phyloP scores from a whole-genome alignment of 2,113 vertebrate genomes.

The Chaenogobius annularis region DNA sequence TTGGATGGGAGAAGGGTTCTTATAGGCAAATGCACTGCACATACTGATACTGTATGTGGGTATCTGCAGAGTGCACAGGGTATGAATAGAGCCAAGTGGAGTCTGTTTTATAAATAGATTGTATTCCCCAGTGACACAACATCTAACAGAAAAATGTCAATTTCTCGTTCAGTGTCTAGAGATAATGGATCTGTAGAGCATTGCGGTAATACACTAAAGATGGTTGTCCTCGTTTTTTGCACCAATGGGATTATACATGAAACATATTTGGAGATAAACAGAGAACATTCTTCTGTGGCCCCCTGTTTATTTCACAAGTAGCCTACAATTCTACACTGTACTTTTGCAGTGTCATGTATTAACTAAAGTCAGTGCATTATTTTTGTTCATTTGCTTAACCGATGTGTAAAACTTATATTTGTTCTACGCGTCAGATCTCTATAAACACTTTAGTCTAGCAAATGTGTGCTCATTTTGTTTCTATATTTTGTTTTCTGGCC shows the following conservation, averaged over 20 bases:
- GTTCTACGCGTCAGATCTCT: not conserved
- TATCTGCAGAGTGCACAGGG: too few species aligned
- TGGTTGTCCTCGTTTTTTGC: constrained; percentile 52
- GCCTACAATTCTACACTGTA: constrained; percentile 42
- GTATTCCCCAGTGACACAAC: not conserved
- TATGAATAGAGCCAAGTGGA: too few species aligned
- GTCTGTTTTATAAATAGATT: too few species aligned
- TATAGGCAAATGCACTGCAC: too few species aligned
- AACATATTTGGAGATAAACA: constrained; percentile 47
- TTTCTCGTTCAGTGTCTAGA: constrained; percentile 36
- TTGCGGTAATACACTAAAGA: constrained; percentile 27
- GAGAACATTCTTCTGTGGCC: constrained; percentile 28
- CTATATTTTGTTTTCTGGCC: constrained; percentile 48
- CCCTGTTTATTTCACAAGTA: constrained; percentile 35
- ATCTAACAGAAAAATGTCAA: constrained; percentile 25
- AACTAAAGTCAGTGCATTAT: too few species aligned
- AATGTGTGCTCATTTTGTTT: constrained; percentile 49
- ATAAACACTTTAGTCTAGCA: constrained; percentile 51
- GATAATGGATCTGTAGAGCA: constrained; percentile 19
- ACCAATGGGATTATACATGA: constrained; percentile 32
- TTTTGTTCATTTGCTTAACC: too few species aligned
- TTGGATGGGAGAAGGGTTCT: not conserved
- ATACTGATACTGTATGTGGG: too few species aligned
- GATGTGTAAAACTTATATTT: too few species aligned
- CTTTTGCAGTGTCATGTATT: constrained; percentile 26